These are phyloP conservation scores for Lasiurus borealis DNA, from an alignment of 2,113 vertebrate species.

Conservation along the genomic window DNA sequence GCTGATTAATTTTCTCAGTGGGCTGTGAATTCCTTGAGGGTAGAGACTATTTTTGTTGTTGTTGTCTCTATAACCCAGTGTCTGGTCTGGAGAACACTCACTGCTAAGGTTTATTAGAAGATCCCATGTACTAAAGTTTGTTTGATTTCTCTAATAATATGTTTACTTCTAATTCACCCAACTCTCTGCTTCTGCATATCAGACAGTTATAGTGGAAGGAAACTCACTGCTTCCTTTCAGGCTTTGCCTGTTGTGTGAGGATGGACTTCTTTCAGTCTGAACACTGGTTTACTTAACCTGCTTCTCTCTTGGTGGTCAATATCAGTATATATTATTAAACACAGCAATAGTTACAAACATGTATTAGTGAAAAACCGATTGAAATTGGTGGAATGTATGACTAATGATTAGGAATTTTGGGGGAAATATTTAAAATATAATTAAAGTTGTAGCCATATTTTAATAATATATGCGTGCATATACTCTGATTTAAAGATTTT, in stretches of 20 bases:
- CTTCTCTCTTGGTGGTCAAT: not conserved
- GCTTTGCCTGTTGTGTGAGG: not conserved
- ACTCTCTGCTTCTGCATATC: not conserved
- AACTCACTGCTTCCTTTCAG: not conserved
- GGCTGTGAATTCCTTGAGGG: not conserved
- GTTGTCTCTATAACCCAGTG: not conserved
- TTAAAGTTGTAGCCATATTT: not conserved
- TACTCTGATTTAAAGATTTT: not conserved
- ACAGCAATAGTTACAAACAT: not conserved
- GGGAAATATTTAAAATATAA: not conserved
- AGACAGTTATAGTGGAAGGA: not conserved
- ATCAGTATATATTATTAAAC: not conserved
- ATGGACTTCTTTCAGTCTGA: not conserved
- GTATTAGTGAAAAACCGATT: not conserved
- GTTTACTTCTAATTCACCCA: not conserved
- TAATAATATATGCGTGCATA: not conserved
- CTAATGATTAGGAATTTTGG: not conserved
- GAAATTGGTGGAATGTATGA: not conserved
- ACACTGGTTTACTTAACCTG: not conserved
- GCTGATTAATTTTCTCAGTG: not conserved
- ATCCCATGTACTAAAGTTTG: not conserved
- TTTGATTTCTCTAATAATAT: conserved; percentile 2
- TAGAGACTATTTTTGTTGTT: not conserved
- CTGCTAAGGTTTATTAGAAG: not conserved
- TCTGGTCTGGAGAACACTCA: not conserved